Evolutionary conservation across 2,113 vertebrate genomes (phyloP).

Genomic region (Aythya baeri): DNA sequence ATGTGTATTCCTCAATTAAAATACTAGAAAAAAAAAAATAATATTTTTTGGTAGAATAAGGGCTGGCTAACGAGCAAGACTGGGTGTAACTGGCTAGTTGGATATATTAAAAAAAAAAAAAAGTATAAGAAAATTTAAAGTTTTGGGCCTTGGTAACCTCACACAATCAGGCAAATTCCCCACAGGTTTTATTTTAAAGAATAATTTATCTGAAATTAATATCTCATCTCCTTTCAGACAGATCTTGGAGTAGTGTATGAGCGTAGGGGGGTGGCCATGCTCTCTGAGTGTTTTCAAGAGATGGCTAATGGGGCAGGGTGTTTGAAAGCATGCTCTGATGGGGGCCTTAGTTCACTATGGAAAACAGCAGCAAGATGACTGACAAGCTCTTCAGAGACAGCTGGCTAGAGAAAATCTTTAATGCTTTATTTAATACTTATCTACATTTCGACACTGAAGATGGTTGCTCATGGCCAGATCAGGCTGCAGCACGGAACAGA

Average conservation of each 20-base stretch:
- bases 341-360: background rate
- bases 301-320: background rate
- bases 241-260: background rate
- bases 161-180: background rate
- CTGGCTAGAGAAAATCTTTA: background rate
- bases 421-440: background rate
- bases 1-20: background rate
- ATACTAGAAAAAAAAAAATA: background rate
- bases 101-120: background rate
- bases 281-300: background rate
- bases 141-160: background rate
- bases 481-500: background rate
- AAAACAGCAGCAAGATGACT: background rate
- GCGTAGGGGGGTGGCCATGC: background rate
- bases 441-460: background rate
- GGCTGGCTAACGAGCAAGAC: background rate
- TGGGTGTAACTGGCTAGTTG: background rate
- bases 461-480: rapidly evolving
- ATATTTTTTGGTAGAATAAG: background rate
- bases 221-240: background rate
- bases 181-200: background rate
- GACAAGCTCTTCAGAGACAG: background rate
- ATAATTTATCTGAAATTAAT: background rate
- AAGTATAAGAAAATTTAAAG: background rate
- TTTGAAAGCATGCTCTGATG: background rate